Conservation (phyloP, 2,888 invertebrate species). For the Atrina japonica region DNA sequence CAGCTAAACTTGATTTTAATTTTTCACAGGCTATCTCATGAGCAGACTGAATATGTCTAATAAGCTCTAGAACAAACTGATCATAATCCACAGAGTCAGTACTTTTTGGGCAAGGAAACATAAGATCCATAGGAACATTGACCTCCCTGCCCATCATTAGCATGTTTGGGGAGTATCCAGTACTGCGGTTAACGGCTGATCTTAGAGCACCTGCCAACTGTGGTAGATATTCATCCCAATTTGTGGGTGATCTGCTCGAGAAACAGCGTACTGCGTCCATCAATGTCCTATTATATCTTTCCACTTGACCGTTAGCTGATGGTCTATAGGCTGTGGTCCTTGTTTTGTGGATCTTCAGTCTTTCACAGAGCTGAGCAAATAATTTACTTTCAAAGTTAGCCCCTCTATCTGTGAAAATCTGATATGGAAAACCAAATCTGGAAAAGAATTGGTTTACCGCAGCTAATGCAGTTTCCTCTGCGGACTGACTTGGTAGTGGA, state of each 20-base stretch:
- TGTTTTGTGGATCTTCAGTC: slow-evolving; percentile 34
- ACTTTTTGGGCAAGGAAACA: slow-evolving; percentile 15
- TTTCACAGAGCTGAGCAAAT: slow-evolving; percentile 36
- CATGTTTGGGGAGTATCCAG: slow-evolving; percentile 45
- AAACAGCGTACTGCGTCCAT: slow-evolving; percentile 42
- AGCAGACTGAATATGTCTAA: slow-evolving; percentile 7
- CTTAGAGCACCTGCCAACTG: slow-evolving; percentile 24
- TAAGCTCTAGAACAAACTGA: slow-evolving; percentile 18
- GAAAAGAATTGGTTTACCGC: slow-evolving; percentile 40
- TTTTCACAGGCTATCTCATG: slow-evolving; percentile 36
- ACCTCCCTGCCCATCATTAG: slow-evolving; percentile 48
- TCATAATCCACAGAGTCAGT: not conserved
- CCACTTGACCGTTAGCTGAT: slow-evolving; percentile 42
- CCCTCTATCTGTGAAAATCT: slow-evolving; percentile 42
- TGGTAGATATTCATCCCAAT: slow-evolving; percentile 44
- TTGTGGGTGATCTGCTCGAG: slow-evolving; percentile 27
- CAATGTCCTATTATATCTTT: slow-evolving; percentile 29
- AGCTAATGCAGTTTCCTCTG: slow-evolving; percentile 37
- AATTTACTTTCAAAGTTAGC: slow-evolving; percentile 39
- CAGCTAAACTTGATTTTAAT: slow-evolving; percentile 8
- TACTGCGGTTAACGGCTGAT: slow-evolving; percentile 41
- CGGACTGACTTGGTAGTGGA: slow-evolving; percentile 37
- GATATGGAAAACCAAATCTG: slow-evolving; percentile 38
- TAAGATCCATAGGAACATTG: slow-evolving; percentile 31
- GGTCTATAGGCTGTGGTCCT: slow-evolving; percentile 44